Evolutionary conservation across 2,888 invertebrate genomes (phyloP), one percentile per base, ranked within the genome.

Genomic region (Omphaloscelis lunosa): DNA sequence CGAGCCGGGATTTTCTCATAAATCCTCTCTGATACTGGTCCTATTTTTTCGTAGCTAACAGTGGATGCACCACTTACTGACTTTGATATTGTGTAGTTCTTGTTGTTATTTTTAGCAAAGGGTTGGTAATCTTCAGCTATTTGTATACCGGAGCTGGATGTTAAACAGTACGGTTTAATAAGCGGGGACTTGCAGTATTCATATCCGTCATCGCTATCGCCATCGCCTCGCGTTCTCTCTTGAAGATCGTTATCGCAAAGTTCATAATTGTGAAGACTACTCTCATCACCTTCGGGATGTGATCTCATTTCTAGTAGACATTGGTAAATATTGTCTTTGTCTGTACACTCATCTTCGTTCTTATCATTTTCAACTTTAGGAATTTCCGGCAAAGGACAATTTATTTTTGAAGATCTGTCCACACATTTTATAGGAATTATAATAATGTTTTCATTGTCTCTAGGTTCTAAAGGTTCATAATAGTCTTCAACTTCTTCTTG

Each of bases 81-180:
- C 90, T 97, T 96, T 53, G 95, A 86, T 85, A 96, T 95, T 65
- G 88, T 88, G 75, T 96, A 96, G 84, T 95, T 96, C 84, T 95
- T 95, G 67, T 82, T 88, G 75, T 93, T 95, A 41, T 89, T 89
- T 70, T 93, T 90, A 23, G 90, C 86, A 77, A 89, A 91, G 1
- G 97, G 97, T 71, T 96, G 92, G 72, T 97, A 97, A 89, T 96
- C 94, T 91, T 97, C 97, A 27, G 97, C 97, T 74, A 97, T 97
- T 89, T 97, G 96, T 27, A 96, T 95, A 34, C 95, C 95, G 9
- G 95, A 93, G 77, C 95, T 96, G 1, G 96, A 95, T 1, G 96
- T 94, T 58, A 92, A 87, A 77, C 96, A 96, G 80, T 94, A 96
- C 2, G 96, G 96, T 87, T 95, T 96, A 62, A 96, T 93, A 3